Evolutionary conservation across 2,888 invertebrate species (phyloP).

Genomic region (Tridacna crocea): DNA sequence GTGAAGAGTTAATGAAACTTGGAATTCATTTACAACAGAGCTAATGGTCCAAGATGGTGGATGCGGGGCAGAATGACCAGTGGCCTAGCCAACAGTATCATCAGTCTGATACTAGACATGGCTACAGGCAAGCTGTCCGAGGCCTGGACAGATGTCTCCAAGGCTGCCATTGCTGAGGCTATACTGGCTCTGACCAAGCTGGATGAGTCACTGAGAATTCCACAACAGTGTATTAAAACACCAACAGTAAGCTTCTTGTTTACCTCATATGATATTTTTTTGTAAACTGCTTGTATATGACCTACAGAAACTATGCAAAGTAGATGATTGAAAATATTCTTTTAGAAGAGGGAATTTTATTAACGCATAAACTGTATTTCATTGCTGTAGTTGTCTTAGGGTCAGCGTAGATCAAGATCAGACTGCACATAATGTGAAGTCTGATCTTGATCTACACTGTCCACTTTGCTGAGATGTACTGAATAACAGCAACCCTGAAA

Average conservation of each 20-base stretch:
- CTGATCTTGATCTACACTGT: no score
- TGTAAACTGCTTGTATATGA: neutral
- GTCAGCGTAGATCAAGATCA: no score
- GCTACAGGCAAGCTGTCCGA: conserved; percentile 93
- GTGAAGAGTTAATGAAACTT: no score
- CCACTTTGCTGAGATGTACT: no score
- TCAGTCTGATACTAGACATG: conserved; percentile 95
- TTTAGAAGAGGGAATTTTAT: no score
- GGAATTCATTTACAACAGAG: conserved; percentile 49
- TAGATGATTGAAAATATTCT: no score
- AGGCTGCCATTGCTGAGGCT: conserved; percentile 94
- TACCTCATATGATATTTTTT: neutral
- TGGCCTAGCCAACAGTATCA: conserved; percentile 94
- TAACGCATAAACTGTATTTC: no score
- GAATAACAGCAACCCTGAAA: no score
- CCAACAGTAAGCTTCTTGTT: conserved; percentile 88
- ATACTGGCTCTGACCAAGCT: conserved; percentile 93
- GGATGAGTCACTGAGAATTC: conserved; percentile 90
- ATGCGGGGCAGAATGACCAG: conserved; percentile 92
- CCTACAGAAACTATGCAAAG: no score
- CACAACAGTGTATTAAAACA: conserved; percentile 91
- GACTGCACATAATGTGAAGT: no score
- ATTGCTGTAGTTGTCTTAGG: no score
- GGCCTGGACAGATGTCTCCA: conserved; percentile 94
- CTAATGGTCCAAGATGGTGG: conserved; percentile 89